phyloP scores from a whole-genome alignment of 2,797 vertebrate genomes.

The Danio tinwini region DNA sequence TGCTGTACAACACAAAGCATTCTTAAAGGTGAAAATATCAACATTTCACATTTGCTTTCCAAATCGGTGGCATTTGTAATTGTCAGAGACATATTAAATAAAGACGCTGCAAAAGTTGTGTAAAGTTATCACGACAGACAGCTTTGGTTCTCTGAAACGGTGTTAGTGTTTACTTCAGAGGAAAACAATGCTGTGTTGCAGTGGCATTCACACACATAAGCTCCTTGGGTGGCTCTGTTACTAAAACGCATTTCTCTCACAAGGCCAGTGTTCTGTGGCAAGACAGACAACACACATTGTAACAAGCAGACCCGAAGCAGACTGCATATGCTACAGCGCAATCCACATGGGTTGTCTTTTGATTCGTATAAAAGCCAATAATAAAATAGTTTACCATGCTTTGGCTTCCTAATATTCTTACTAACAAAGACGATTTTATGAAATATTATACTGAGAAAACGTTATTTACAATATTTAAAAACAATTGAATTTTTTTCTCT shows the following conservation, averaged over 20 bases:
- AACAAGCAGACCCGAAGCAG: not conserved
- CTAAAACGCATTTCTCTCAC: slow-evolving; percentile 22
- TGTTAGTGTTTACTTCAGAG: not conserved
- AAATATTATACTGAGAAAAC: no score
- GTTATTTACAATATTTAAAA: no score
- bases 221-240: slow-evolving; percentile 17
- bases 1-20: not conserved
- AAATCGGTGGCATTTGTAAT: not conserved
- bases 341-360: not conserved
- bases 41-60: not conserved
- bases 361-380: no score
- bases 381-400: not conserved
- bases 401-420: not conserved
- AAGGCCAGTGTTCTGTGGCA: not conserved
- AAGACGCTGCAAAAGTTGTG: not conserved
- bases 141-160: not conserved
- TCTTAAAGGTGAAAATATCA: not conserved
- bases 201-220: not conserved
- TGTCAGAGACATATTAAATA: not conserved
- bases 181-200: slow-evolving; percentile 2
- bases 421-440: not conserved
- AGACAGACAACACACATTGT: slow-evolving; percentile 12
- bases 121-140: not conserved
- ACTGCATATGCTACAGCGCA: not conserved
- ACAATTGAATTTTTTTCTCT: no score